Percentiles rank a stretch among this genome's conserved stretches.
Conservation (phyloP, 2,797 vertebrate species). For the Mareca penelope region DNA sequence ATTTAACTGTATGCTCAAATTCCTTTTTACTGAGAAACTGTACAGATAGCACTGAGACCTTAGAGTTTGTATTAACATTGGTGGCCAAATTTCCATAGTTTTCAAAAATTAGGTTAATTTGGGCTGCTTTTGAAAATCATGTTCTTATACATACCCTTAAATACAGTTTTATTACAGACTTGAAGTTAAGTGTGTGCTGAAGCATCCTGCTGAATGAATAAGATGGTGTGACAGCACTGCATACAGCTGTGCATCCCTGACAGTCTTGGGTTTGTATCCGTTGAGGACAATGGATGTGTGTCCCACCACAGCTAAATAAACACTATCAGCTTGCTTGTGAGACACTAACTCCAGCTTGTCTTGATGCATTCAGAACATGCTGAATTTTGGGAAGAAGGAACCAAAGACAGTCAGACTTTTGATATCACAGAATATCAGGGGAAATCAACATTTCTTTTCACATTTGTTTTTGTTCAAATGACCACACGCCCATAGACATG, state of each 20-base stretch:
- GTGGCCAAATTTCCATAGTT: neutral
- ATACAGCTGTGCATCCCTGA: neutral
- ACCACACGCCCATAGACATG: neutral
- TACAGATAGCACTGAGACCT: neutral
- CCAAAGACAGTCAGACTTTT: neutral
- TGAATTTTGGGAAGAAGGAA: neutral
- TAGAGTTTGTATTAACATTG: neutral
- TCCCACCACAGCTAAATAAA: neutral
- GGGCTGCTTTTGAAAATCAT: neutral
- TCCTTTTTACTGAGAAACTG: neutral
- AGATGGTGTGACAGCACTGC: neutral
- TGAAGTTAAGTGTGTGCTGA: neutral
- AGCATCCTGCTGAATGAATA: neutral
- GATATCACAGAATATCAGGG: neutral
- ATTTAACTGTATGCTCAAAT: neutral
- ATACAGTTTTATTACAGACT: neutral
- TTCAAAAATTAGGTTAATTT: neutral
- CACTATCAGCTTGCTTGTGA: neutral
- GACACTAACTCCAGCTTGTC: neutral
- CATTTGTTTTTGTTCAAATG: neutral
- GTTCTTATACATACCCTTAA: neutral
- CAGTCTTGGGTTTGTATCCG: neutral
- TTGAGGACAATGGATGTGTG: neutral
- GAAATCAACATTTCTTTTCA: neutral
- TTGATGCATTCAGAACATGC: neutral